Conservation (phyloP, 2,797 vertebrate species). For the Arremon brunneinucha region DNA sequence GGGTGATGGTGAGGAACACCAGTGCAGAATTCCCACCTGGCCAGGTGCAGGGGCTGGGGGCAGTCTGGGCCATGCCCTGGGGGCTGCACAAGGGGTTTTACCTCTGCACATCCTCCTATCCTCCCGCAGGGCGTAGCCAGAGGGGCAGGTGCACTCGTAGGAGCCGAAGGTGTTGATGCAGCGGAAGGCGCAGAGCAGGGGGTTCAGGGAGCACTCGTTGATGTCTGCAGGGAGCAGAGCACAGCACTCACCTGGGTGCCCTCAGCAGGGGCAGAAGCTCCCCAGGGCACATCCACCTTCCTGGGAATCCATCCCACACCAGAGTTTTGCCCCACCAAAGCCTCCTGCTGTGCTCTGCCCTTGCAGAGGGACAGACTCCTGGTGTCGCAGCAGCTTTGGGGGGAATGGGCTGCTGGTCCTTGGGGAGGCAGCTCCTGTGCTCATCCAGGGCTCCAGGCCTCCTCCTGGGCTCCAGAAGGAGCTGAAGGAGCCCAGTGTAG, state of each 20-base stretch:
- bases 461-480: neutral
- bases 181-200: constrained; percentile 93
- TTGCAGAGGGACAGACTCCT: neutral
- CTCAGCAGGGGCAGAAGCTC: neutral
- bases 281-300: neutral
- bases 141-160: constrained; percentile 91
- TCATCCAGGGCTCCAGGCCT: neutral
- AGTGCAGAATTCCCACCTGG: neutral
- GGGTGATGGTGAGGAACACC: neutral
- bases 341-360: neutral
- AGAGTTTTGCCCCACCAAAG: neutral
- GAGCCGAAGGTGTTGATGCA: constrained; percentile 93
- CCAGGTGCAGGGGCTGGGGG: neutral
- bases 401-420: neutral
- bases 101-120: constrained; percentile 94
- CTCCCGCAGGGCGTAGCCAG: constrained; percentile 87
- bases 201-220: constrained; percentile 90
- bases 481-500: fast-evolving
- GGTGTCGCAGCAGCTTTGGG: neutral
- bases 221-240: constrained; percentile 77
- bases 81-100: constrained; percentile 41
- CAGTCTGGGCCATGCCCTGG: fast-evolving
- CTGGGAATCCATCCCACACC: fast-evolving
- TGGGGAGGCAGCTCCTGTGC: neutral
- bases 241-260: neutral